These are phyloP conservation scores for Apamea anceps DNA, from an alignment of 2,888 invertebrate genomes.

Conservation along the genomic window DNA sequence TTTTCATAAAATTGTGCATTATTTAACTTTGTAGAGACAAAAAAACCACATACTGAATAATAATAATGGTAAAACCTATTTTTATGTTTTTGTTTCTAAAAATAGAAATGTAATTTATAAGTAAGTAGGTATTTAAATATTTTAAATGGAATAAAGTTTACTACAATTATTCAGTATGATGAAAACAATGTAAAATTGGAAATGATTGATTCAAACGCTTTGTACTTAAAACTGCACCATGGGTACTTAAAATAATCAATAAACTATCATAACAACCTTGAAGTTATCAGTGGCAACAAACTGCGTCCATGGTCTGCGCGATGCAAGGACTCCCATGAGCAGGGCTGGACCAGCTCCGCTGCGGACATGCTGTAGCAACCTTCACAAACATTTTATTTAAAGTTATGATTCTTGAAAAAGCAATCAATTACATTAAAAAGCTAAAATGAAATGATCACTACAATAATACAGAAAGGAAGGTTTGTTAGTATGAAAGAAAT, in stretches of 20 bases:
- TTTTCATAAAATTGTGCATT: not conserved
- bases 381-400: constrained; percentile 59
- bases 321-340: constrained; percentile 84
- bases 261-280: constrained; percentile 80
- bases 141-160: not conserved
- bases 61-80: not conserved
- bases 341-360: constrained; percentile 85
- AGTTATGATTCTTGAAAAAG: not conserved
- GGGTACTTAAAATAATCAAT: not conserved
- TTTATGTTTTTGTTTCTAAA: no score
- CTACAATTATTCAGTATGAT: not conserved
- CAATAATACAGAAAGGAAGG: constrained; percentile 1
- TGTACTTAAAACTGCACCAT: not conserved
- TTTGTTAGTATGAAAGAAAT: constrained; percentile 42
- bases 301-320: constrained; percentile 93
- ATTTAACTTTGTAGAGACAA: not conserved
- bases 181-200: no score
- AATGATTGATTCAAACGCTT: not conserved
- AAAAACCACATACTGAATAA: not conserved
- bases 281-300: constrained; percentile 93
- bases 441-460: constrained; percentile 5
- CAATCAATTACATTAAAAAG: not conserved
- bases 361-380: constrained; percentile 85
- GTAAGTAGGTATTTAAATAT: no score
- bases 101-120: no score